Evolutionary conservation across 2,888 invertebrate genomes (phyloP), one percentile per base, ranked within the genome.

Genomic region (Sturmia bella): DNA sequence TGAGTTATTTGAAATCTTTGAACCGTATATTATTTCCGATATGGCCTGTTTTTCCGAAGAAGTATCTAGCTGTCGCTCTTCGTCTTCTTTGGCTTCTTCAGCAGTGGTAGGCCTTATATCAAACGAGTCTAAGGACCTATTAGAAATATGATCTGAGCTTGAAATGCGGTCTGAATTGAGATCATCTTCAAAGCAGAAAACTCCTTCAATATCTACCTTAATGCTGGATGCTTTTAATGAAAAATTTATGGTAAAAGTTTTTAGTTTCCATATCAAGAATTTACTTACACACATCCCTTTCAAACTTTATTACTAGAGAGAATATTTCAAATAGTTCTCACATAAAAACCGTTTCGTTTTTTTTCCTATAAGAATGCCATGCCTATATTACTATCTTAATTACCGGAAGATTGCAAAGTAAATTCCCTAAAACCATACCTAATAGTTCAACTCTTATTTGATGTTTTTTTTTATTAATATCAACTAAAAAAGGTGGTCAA

Each of bases 131-230:
- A 92, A 85, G 0, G 92, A 90, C 66, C 89, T 90, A 64, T 86
- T 89, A 73, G 91, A 91, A 39, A 86, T 85, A 37, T 86, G 86
- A 75, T 88, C 85, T n/a, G 85, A 84, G 19, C 84, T 87, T 27
- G 87, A 87, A 21, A 87, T 84, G 11, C 86, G 87, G 72, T 86
- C 88, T 13, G 86, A 88, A 45, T 85, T 87, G 11, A 84, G 84
- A 37, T 90, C 90, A 72, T 90, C 89, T 21, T 97, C 96, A 88
- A 96, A 95, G 79, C 94, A 93, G 86, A 95, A 96, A 48, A 96
- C 93, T 84, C 94, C 94, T 84, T 95, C 86, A 85, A 89, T 87
- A 87, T 92, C 89, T 89, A 87, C 86, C 50, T 90, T 90, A 0
- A 81, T 11, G 17, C 77, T 66, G 1, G 78, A 41, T 1, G 52